Base-by-base conservation (phyloP, 2,113 vertebrate genomes). In the Serilophus lunatus region DNA sequence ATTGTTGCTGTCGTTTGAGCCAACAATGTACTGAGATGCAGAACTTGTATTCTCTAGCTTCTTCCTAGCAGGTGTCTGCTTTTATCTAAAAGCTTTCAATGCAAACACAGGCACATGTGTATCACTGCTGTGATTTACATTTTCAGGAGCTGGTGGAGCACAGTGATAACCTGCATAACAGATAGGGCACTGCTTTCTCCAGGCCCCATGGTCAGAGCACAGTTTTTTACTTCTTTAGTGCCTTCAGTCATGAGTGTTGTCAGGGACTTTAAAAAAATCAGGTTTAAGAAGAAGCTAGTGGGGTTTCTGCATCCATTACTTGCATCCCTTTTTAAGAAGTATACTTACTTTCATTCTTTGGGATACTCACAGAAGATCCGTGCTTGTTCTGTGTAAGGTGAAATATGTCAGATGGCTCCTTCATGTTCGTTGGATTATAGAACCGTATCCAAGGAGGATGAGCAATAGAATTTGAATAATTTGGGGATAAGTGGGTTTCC, bases 331-430 rank as follows among this genome's bases (percentile, higher is more conserved):
- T 87, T 82, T 23, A 50, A 83, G 23, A 85, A 49, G 3, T 9
- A 6, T 29, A 5, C 36, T 77, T 33, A 4, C 31, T 69, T 54
- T 17, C 12, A 7, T 63, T 29, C 20, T 74, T 80, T 15, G 42
- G 8, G 33, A 19, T 2, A 0, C 44, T 65, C n/a, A 25, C 31
- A 47, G 18, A 26, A 89, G 18, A 51, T 11, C 25, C 2, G 15
- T 29, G 33, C 31, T 65, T 1, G 2, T 23, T 44, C 17, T 2
- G 2, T 5, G 1, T n/a, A n/a, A 76, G 63, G 22, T 64, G 38
- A 66, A 72, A 53, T 57, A 42, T 3, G 8, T 80, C 59, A 77
- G 10, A 40, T 72, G 59, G 44, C 28, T 77, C 24, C 44, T 70
- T 86, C 29, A 3, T 3, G 4, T 57, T 56, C 74, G 17, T 59